phyloP scores from a whole-genome alignment of 2,113 vertebrate species.

The Trinectes maculatus region DNA sequence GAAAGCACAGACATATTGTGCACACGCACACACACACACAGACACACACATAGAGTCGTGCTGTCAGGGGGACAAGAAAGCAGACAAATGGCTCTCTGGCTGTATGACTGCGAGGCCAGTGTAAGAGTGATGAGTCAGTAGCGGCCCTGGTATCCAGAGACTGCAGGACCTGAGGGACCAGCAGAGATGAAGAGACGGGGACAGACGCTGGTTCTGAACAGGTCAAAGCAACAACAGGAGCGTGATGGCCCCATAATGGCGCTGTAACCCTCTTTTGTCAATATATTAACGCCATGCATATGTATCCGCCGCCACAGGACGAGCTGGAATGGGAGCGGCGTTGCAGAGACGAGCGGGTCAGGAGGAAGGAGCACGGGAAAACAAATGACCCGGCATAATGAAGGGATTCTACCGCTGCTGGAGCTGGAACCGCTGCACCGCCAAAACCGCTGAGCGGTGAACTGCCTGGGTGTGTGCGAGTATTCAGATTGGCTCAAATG shows the following conservation, averaged over 20 bases:
- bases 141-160: constrained; percentile 48
- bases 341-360: constrained; percentile 69
- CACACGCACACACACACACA: constrained; percentile 18
- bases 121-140: constrained; percentile 70
- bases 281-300: constrained; percentile 44
- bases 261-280: constrained; percentile 28
- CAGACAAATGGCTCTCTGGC: constrained; percentile 68
- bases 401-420: constrained; percentile 48
- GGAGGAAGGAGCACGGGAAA: constrained; percentile 56
- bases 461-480: constrained; percentile 50
- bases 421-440: constrained; percentile 31
- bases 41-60: constrained; percentile 11
- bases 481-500: constrained; percentile 68
- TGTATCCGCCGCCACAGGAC: constrained; percentile 32
- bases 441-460: constrained; percentile 45
- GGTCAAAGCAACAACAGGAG: constrained; percentile 57
- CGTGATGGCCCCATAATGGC: constrained; percentile 33
- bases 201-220: constrained; percentile 24
- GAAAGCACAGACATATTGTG: constrained; percentile 51
- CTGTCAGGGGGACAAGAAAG: constrained; percentile 63
- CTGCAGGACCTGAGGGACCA: constrained; percentile 42
- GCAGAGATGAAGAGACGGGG: constrained; percentile 50
- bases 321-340: constrained; percentile 41
- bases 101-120: constrained; percentile 57
- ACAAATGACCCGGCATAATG: constrained; percentile 69